phyloP scores from a whole-genome alignment of 2,797 vertebrate genomes.

The Hozukius guyotensis region DNA sequence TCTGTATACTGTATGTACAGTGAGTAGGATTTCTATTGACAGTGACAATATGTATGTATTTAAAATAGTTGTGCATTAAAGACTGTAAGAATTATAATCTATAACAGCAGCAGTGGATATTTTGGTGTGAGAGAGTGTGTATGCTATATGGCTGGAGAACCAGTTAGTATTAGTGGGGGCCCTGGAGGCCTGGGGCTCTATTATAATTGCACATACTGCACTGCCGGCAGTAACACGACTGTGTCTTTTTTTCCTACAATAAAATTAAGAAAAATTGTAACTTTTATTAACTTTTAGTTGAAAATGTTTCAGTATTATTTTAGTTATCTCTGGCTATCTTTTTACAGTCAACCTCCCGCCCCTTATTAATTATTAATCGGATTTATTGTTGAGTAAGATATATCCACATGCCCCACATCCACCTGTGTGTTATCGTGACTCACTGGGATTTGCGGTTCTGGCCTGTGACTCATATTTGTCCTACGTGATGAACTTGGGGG shows the following conservation, averaged over 20 bases:
- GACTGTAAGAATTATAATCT: too few relatives aligned
- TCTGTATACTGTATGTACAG: too few relatives aligned
- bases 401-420: conserved; percentile 1
- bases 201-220: background rate
- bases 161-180: background rate
- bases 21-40: too few relatives aligned
- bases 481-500: conserved; percentile 16
- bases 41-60: too few relatives aligned
- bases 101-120: too few relatives aligned
- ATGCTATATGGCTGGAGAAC: background rate
- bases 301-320: background rate
- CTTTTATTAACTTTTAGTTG: background rate
- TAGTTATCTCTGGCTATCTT: background rate
- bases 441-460: conserved; percentile 36
- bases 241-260: background rate
- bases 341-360: background rate
- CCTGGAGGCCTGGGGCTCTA: background rate
- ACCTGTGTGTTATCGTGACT: background rate
- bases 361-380: background rate
- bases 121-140: background rate
- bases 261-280: background rate
- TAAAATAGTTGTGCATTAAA: too few relatives aligned
- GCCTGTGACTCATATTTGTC: conserved; percentile 20
- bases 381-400: background rate
- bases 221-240: background rate